Evolutionary conservation across 2,797 vertebrate species (phyloP).

Genomic region (Rhabdophis nuchalis): DNA sequence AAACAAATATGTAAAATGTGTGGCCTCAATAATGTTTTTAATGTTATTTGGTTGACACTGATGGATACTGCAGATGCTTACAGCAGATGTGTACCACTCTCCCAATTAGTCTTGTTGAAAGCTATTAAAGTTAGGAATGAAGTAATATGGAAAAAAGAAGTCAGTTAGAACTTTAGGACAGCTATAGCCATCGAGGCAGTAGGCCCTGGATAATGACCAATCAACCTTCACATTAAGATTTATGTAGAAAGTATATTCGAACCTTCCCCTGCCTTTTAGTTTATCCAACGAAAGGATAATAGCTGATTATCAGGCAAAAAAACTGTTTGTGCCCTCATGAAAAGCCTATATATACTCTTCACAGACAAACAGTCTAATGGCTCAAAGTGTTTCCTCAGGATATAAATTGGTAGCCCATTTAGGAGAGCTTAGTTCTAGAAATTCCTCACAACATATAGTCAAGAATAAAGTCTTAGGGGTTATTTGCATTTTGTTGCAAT

Average conservation of each 20-base stretch:
- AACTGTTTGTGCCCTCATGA: not conserved
- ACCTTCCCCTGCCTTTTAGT: not conserved
- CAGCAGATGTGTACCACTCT: not conserved
- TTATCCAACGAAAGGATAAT: not conserved
- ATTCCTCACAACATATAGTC: not conserved
- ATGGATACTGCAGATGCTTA: not conserved
- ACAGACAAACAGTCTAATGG: not conserved
- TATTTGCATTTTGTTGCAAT: not conserved
- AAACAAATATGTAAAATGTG: not conserved
- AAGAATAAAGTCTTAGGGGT: not conserved
- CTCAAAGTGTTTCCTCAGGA: not conserved
- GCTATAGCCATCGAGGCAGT: not conserved
- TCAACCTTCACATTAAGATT: not conserved
- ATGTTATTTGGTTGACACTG: not conserved
- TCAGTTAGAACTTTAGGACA: not conserved
- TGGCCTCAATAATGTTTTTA: not conserved
- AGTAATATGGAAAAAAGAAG: not conserved
- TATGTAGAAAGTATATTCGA: not conserved
- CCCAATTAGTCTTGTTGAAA: not conserved
- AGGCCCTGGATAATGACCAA: not conserved
- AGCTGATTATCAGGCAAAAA: not conserved
- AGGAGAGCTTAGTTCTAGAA: not conserved
- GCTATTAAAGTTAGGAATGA: not conserved
- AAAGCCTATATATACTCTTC: not conserved
- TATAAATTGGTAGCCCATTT: not conserved